Evolutionary conservation across 2,888 invertebrate genomes (phyloP), one percentile per base, ranked within the genome.

Genomic region (Mythimna loreyi): DNA sequence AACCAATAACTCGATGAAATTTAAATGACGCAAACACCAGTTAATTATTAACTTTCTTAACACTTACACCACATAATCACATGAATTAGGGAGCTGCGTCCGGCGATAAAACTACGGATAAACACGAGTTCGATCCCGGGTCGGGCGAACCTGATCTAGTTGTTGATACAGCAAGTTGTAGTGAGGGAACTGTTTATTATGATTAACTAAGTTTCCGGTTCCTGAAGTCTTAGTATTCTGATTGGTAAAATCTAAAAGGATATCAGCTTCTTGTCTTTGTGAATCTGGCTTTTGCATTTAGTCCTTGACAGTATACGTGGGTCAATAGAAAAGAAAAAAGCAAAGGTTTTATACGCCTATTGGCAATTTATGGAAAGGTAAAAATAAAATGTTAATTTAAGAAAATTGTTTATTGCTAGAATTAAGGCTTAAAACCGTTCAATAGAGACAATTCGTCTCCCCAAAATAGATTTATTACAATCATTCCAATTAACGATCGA

Each of bases 41-140:
- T 52, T 75, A 57, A 71, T 67, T 61, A 71, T 61, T 52, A 43
- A 53, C 66, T 66, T 72, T 73, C 78, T 75, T 82, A 72, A 73
- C 67, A 74, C 75, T 84, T 80, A 33, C 40, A 65, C 68, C 53
- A 55, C 49, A 30, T 80, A 75, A 80, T 80, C 60, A 76, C 80
- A 72, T 64, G n/a, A 55, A 77, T 83, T 72, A 80, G 69, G 67
- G 53, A 57, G 65, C 62, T 50, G 47, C 60, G 67, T 75, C 82
- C 80, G 80, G 80, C 40, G 61, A 84, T 82, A 75, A 82, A 82
- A 62, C 59, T 43, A 19, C 50, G 55, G 67, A 57, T 69, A 72
- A 81, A 76, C 68, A 77, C 60, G 49, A 75, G 75, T 82, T 72
- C 63, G 64, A 58, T 68, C 70, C 64, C 53, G 67, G 61, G 52